phyloP scores from a whole-genome alignment of 2,797 vertebrate species.

The Melanotaenia boesemani region DNA sequence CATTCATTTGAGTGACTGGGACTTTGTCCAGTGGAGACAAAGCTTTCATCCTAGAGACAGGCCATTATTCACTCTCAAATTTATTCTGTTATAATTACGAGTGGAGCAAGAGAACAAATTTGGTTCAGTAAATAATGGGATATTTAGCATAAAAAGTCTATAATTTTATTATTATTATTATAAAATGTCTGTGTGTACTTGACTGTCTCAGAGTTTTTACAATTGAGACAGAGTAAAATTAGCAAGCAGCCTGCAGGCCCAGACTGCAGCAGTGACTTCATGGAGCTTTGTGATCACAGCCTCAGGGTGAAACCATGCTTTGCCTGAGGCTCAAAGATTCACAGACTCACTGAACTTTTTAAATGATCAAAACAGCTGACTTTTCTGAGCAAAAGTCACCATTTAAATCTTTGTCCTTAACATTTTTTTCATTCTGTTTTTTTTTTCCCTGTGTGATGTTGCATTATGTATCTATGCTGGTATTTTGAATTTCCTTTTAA shows the following conservation, averaged over 20 bases:
- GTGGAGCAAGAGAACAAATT: background rate
- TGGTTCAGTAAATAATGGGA: background rate
- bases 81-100: conserved; percentile 6
- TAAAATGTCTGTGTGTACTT: conserved; percentile 7
- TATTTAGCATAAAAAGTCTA: background rate
- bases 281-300: conserved; percentile 41
- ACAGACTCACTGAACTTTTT: conserved; percentile 31
- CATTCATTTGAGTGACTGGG: background rate
- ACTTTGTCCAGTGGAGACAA: conserved; percentile 7
- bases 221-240: conserved; percentile 1
- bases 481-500: background rate
- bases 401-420: background rate
- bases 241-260: conserved; percentile 20
- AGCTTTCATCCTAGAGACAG: background rate
- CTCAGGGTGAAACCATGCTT: conserved; percentile 36
- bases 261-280: conserved; percentile 46
- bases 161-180: conserved; percentile 3
- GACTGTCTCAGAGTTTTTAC: conserved; percentile 17
- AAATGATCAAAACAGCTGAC: conserved; percentile 19
- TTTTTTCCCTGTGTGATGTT: background rate
- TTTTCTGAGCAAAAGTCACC: conserved; percentile 7
- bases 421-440: background rate
- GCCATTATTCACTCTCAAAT: conserved; percentile 7
- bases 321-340: conserved; percentile 41
- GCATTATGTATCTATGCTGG: background rate